Evolutionary conservation across 2,888 invertebrate species (phyloP).

Genomic region (Brachyptera risi): DNA sequence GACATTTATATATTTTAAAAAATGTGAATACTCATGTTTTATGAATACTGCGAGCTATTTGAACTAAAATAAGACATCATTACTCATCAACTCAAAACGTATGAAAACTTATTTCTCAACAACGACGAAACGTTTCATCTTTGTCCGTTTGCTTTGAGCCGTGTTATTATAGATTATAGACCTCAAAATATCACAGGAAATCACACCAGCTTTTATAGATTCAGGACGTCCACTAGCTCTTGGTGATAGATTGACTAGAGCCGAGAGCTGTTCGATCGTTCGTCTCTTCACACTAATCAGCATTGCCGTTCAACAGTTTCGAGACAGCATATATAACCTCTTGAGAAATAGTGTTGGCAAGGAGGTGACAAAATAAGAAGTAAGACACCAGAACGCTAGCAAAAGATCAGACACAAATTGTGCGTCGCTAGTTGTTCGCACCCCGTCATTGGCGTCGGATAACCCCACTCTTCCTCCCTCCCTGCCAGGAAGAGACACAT

Average conservation of each 20-base stretch:
- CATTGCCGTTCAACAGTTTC: too few relatives aligned
- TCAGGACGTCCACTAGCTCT: neutral
- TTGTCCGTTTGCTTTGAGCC: neutral
- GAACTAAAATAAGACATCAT: conserved; percentile 14
- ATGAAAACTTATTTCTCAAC: neutral
- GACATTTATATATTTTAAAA: too few relatives aligned
- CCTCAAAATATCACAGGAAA: conserved; percentile 2
- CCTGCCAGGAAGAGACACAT: conserved; percentile 31
- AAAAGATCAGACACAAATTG: conserved; percentile 15
- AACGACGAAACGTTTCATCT: neutral
- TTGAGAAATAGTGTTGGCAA: conserved; percentile 13
- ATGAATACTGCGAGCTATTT: too few relatives aligned
- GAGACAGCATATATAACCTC: too few relatives aligned
- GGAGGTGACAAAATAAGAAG: conserved; percentile 8
- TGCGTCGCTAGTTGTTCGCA: conserved; percentile 6
- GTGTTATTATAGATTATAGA: neutral
- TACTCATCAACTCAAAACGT: neutral
- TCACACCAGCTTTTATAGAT: neutral
- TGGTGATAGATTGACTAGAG: neutral
- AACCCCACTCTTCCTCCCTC: too few relatives aligned
- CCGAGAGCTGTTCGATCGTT: neutral
- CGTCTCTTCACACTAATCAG: too few relatives aligned
- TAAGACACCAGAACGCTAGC: neutral
- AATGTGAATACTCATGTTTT: too few relatives aligned
- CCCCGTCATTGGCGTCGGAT: neutral